These are phyloP conservation scores for Meleagris gallopavo DNA, from an alignment of 2,113 vertebrate species.

Conservation along the genomic window DNA sequence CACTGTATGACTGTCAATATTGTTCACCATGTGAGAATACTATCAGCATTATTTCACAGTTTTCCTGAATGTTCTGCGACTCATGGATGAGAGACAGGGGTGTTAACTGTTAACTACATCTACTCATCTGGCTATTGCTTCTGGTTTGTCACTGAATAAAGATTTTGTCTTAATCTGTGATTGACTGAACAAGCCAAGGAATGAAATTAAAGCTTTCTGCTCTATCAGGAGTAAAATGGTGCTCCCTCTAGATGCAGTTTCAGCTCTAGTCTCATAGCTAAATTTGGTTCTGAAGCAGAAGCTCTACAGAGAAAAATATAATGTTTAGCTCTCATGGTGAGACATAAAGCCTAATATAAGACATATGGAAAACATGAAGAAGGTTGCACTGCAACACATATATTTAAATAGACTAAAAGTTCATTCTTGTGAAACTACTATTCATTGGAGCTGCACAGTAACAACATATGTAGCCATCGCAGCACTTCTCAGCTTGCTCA, in stretches of 20 bases:
- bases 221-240: not conserved
- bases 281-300: not conserved
- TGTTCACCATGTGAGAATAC: not conserved
- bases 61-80: not conserved
- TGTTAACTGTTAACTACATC: not conserved
- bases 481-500: constrained; percentile 53
- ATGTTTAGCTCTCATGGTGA: not conserved
- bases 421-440: constrained; percentile 12
- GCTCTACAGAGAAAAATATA: not conserved
- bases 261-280: not conserved
- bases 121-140: not conserved
- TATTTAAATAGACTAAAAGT: constrained; percentile 21
- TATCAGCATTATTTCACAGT: not conserved
- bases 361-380: not conserved
- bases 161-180: not conserved
- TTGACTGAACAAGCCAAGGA: not conserved
- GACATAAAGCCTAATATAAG: not conserved
- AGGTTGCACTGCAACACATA: not conserved
- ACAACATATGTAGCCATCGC: constrained; percentile 51
- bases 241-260: not conserved
- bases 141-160: not conserved
- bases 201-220: not conserved
- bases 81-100: not conserved
- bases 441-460: not conserved
- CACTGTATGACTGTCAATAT: not conserved